Evolutionary conservation across 2,888 invertebrate genomes (phyloP).

Genomic region (Horisme vitalbata): DNA sequence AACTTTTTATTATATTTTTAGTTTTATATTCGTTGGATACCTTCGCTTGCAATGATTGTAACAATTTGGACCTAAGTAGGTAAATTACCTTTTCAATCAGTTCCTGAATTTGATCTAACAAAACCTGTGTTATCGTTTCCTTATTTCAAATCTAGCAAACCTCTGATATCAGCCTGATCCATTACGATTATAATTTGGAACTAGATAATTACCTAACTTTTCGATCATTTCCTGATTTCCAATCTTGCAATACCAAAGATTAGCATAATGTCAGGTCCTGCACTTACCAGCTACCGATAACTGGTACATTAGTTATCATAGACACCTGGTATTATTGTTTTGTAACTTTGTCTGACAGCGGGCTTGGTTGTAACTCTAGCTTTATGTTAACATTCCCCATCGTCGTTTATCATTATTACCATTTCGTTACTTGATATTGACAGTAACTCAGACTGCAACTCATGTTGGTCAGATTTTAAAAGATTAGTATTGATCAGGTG

Average conservation of each 20-base stretch:
- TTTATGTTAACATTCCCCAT: conserved; percentile 15
- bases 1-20: too few species aligned
- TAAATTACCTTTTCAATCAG: too few species aligned
- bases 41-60: too few species aligned
- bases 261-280: conserved; percentile 30
- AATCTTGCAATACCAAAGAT: conserved; percentile 1
- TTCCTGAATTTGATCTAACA: too few species aligned
- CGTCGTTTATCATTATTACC: conserved; percentile 8
- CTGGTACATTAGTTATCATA: conserved; percentile 17
- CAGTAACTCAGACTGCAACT: neutral
- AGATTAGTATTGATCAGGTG: too few species aligned
- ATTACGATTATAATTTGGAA: too few species aligned
- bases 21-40: too few species aligned
- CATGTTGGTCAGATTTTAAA: too few species aligned
- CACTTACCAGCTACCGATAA: conserved; percentile 27
- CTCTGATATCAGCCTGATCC: too few species aligned
- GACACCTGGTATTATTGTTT: conserved; percentile 18
- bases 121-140: too few species aligned
- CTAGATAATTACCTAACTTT: neutral
- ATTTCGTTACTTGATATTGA: neutral
- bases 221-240: neutral
- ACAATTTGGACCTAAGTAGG: too few species aligned
- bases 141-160: too few species aligned
- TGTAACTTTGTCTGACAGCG: conserved; percentile 17
- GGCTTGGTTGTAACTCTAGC: conserved; percentile 15